Evolutionary conservation across 2,113 vertebrate species (phyloP), one percentile per base, ranked within the genome.

Genomic region (Bos indicus): DNA sequence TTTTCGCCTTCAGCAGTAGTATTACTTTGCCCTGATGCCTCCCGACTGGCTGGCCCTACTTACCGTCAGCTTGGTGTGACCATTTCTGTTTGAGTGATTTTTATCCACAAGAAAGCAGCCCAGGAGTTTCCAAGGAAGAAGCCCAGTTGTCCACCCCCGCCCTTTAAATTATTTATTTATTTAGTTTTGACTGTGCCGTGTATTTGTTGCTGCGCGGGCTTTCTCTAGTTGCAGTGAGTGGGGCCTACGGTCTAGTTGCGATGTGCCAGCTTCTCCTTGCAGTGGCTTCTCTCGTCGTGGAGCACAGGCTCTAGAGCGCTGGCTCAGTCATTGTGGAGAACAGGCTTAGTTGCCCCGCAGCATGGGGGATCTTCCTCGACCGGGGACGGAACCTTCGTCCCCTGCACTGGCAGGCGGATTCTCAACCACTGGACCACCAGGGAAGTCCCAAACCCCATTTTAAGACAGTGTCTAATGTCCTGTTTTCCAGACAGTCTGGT

Each of bases 161-260:
- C 59, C 19, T 12, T 23, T 71, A 71, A 71, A 40, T 36, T 21
- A 10, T 67, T 11, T 12, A 2, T 13, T 25, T 43, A 7, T 25
- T 74, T 26, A 6, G 25, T 77, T 77, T 74, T 25, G 36, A 23
- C 36, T 77, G 25, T 26, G 12, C 40, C 43, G 23, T 26, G 40
- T 46, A 7, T 28, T 15, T 25, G 36, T 4, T 77, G 71, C 71
- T 14, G 40, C 4, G 0, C 0, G 0, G 71, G 71, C 36, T 74
- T 43, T 77, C 71, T 77, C 23, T 77, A 43, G 40, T 6, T 25
- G 21, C 12, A 25, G 12, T 43, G 71, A 4, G 23, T 26, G 40
- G 40, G 74, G 74, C 23, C 40, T 46, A 7, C 2, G 1, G 36
- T 26, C 40, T 13, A 43, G 13, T 4, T 2, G 40, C 1, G 6